Conservation (phyloP, 2,113 vertebrate genomes). For the Pangasianodon gigas region DNA sequence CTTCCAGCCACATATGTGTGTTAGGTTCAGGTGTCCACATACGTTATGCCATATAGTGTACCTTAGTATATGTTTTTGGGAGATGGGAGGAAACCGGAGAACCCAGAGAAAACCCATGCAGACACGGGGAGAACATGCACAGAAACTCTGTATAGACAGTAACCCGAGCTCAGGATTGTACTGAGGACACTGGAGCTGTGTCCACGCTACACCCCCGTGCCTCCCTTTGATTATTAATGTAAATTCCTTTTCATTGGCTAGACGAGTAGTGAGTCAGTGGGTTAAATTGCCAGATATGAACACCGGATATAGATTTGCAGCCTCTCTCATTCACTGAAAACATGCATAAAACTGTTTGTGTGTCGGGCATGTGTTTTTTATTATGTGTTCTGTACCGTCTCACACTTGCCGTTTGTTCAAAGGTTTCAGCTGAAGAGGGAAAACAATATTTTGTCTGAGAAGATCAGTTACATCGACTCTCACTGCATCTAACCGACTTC, state of each 20-base stretch:
- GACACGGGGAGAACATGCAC: not conserved
- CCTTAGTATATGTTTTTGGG: not conserved
- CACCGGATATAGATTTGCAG: not conserved
- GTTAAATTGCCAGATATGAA: not conserved
- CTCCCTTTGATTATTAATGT: not conserved
- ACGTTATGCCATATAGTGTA: not conserved
- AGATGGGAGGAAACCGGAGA: not conserved
- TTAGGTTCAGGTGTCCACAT: not conserved
- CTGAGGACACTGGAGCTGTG: not conserved
- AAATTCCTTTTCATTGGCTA: conserved; percentile 1
- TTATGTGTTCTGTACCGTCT: conserved; percentile 37
- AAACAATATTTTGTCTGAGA: not conserved
- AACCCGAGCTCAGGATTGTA: not conserved
- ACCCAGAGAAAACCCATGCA: not conserved
- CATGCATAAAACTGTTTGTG: not conserved
- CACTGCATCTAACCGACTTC: not conserved
- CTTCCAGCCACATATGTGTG: not conserved
- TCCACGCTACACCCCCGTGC: not conserved
- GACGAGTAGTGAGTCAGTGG: not conserved
- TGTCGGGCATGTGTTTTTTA: conserved; percentile 30
- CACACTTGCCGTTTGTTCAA: conserved; percentile 13
- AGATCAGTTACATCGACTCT: not conserved
- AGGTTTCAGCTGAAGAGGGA: not conserved
- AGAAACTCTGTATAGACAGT: not conserved
- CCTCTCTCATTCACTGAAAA: not conserved